Conservation (phyloP, 2,888 invertebrate genomes). For the Alcis repandata region DNA sequence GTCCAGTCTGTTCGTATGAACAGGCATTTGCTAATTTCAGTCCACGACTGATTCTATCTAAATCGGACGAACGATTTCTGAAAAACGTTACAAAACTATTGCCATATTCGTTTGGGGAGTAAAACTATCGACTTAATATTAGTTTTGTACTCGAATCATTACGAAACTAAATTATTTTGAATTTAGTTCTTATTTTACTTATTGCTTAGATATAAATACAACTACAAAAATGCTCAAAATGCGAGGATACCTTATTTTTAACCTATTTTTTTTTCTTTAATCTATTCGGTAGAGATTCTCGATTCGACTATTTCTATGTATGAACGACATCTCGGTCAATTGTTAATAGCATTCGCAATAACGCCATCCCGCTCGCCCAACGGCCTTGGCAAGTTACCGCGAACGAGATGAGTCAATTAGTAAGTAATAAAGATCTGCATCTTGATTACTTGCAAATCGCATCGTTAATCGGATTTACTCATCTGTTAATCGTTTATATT, state of each 20-base stretch:
- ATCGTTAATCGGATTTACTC: too few relatives aligned
- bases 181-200: background rate
- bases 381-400: too few relatives aligned
- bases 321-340: background rate
- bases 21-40: too few relatives aligned
- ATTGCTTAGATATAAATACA: background rate
- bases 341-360: background rate
- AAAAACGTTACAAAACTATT: background rate
- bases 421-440: background rate
- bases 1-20: too few relatives aligned
- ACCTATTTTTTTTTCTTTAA: too few relatives aligned
- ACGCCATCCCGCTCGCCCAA: too few relatives aligned
- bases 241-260: background rate
- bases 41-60: background rate
- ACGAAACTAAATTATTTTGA: conserved; percentile 6
- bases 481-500: too few relatives aligned
- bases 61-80: background rate
- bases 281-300: background rate
- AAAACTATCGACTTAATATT: background rate
- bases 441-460: too few relatives aligned
- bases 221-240: conserved; percentile 6
- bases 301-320: too few relatives aligned
- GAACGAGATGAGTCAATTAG: too few relatives aligned
- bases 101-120: background rate
- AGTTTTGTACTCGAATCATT: conserved; percentile 19